Conservation (phyloP, 2,888 invertebrate genomes). For the Megalurothrips usitatus region DNA sequence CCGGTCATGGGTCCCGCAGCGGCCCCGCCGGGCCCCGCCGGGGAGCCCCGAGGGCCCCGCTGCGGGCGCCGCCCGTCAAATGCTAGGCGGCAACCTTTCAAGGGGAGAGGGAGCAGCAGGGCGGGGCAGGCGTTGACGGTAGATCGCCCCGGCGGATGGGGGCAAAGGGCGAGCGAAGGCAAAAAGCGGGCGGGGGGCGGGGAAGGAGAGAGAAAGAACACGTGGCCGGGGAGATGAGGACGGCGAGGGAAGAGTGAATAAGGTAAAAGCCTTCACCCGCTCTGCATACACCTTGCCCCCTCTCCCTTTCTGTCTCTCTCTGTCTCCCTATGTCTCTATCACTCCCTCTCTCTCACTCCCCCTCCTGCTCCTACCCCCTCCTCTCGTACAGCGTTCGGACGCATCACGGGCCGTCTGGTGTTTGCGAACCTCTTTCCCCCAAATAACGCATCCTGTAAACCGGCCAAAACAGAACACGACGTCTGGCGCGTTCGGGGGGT, state of each 20-base stretch:
- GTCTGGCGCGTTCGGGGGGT: background rate
- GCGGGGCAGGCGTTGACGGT: background rate
- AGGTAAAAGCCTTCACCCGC: no score
- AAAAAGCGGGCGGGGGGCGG: no score
- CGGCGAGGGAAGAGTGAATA: no score
- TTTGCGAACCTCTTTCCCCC: background rate
- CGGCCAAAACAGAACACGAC: background rate
- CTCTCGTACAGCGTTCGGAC: background rate
- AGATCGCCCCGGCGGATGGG: background rate
- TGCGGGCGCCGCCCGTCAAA: background rate
- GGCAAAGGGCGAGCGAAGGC: no score
- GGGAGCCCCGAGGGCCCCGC: background rate
- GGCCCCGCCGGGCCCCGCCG: background rate
- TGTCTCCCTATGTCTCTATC: background rate
- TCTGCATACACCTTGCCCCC: no score
- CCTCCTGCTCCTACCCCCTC: background rate
- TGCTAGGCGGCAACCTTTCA: background rate
- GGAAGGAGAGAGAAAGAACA: no score
- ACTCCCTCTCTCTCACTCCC: background rate
- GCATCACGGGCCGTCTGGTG: no score
- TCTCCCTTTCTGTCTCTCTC: no score
- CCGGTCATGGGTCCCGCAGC: no score
- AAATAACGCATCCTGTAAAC: background rate
- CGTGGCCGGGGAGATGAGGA: no score
- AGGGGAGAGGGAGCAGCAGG: background rate